phyloP scores from a whole-genome alignment of 2,888 invertebrate species.

The Apeira syringaria region DNA sequence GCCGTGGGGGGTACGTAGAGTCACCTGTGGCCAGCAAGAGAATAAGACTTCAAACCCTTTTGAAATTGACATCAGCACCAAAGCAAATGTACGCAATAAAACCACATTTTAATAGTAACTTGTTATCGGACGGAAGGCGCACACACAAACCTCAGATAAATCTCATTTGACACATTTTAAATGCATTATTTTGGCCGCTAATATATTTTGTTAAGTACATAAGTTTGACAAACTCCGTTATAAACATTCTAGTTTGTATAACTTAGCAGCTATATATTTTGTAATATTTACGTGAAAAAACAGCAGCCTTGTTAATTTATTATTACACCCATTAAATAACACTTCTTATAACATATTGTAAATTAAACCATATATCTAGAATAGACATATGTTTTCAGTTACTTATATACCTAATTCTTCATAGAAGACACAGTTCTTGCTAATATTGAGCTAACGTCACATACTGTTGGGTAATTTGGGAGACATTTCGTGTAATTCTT shows the following conservation, averaged over 20 bases:
- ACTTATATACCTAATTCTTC: conserved; percentile 11
- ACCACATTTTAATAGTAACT: conserved; percentile 18
- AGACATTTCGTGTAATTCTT: conserved; percentile 23
- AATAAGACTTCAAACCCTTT: neutral
- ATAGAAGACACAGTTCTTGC: conserved; percentile 21
- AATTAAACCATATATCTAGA: conserved; percentile 3
- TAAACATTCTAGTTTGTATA: too few species aligned
- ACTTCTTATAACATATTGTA: conserved; percentile 1
- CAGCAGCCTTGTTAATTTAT: conserved; percentile 13
- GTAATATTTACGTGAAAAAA: neutral
- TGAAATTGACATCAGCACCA: neutral
- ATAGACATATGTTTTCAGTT: neutral
- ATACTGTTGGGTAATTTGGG: conserved; percentile 22
- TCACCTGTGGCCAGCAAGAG: too few species aligned
- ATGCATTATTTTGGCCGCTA: conserved; percentile 59
- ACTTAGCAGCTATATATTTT: neutral
- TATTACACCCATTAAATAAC: conserved; percentile 8
- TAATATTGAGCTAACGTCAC: conserved; percentile 19
- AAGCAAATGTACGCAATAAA: conserved; percentile 35
- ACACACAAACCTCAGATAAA: conserved; percentile 40
- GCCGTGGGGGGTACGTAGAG: too few species aligned
- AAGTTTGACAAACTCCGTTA: too few species aligned
- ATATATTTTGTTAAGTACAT: too few species aligned
- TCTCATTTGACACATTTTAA: conserved; percentile 62
- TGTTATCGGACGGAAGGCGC: conserved; percentile 55